Base-by-base conservation (phyloP, 2,888 invertebrate species). In the Ichneumoninae sp. region DNA sequence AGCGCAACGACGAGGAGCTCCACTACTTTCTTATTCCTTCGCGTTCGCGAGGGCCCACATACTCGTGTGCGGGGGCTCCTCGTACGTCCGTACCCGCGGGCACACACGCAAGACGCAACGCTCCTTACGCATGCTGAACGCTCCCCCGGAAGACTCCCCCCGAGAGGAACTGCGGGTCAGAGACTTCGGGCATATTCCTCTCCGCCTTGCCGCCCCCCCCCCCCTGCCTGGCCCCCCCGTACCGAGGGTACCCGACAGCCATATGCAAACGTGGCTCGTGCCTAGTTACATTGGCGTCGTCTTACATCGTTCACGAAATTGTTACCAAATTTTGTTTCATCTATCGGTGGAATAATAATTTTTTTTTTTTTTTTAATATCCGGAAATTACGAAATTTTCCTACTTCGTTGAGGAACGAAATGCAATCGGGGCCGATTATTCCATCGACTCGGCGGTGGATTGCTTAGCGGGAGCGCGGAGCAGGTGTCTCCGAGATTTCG, bases 161-260 rank as follows among this genome's bases (percentile, higher is more conserved):
- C 86, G 78, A 83, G 90, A 92, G 92, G 92, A 93, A 92, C 92
- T 93, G 90, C 93, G 93, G 93, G 93, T 92, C 93, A 92, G 91
- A 92, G 93, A 91, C 91, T 92, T 88, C 89, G 87, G 90, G 91
- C 92, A 90, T 91, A 92, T 91, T 92, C 90, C 89, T 89, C 79
- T 81, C 89, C 84, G 82, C 40, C 74, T 70, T n/a, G 30, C 30
- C 71, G 68, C n/a, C n/a, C 73, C 70, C 76, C 70, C 73, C 52
- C 60, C 44, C 68, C 33, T 30, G 33, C 47, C 78, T 36, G 60
- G 33, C 33, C 33, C 33, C 33, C 40, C 30, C 50, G 22, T 22
- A 84, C 82, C 82, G 85, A 77, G 8, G 33, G 85, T 70, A 73
- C 68, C 80, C 85, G 52, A 81, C 81, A 77, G 83, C 84, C 60